phyloP scores from a whole-genome alignment of 2,888 invertebrate species.

The Scaptomyza reducta region DNA sequence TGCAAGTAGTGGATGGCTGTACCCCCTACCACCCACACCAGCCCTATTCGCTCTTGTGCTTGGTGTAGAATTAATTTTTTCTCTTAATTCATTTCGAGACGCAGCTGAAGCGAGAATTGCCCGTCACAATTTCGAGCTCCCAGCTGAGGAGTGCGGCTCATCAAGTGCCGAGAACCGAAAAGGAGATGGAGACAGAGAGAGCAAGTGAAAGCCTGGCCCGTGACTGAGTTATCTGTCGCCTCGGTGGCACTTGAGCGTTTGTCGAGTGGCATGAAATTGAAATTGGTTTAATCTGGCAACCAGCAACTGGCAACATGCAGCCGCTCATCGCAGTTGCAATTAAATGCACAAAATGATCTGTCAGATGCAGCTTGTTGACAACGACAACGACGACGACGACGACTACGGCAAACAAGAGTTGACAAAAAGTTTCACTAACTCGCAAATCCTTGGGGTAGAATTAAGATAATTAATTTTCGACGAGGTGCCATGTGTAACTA shows the following conservation, averaged over 20 bases:
- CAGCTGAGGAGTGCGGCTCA: conserved; percentile 56
- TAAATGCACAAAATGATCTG: conserved; percentile 60
- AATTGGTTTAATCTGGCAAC: conserved; percentile 43
- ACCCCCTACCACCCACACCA: not conserved
- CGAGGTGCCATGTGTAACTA: conserved; percentile 40
- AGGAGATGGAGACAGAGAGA: not conserved
- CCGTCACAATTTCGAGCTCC: conserved; percentile 51
- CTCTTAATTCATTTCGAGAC: conserved; percentile 47
- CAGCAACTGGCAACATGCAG: conserved; percentile 18
- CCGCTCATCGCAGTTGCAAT: conserved; percentile 32
- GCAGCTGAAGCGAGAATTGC: conserved; percentile 33
- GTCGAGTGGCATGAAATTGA: conserved; percentile 59
- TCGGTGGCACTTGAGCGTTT: conserved; percentile 42
- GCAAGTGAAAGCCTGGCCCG: not conserved
- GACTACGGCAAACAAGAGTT: conserved; percentile 45
- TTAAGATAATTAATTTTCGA: conserved; percentile 60
- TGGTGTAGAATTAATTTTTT: conserved; percentile 63
- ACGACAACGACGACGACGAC: not conserved
- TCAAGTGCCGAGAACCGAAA: conserved; percentile 35
- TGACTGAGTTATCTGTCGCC: conserved; percentile 22
- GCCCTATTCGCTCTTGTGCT: conserved; percentile 5
- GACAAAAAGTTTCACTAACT: conserved; percentile 55
- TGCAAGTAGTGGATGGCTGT: conserved; percentile 9
- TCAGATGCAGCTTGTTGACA: conserved; percentile 52
- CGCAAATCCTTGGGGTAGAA: conserved; percentile 29